A percentile compares a stretch with the other conserved stretches of the same genome.
These are phyloP conservation scores for Hepsetus odoe DNA, from an alignment of 2,113 vertebrate genomes.

Conservation along the genomic window DNA sequence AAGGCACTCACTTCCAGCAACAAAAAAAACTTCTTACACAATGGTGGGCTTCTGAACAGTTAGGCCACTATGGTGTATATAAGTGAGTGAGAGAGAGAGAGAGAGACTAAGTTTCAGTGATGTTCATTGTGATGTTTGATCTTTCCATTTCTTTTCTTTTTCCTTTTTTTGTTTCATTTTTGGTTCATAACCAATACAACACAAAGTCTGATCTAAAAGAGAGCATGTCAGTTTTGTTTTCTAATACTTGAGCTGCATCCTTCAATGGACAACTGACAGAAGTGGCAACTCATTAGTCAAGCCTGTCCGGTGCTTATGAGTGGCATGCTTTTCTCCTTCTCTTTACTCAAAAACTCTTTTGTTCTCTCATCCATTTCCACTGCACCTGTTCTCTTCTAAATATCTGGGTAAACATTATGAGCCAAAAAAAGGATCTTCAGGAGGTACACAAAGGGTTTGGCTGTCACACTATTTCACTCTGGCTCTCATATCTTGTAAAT, in stretches of 20 bases:
- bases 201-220: not conserved
- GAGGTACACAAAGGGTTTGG: not conserved
- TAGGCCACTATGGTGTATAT: not conserved
- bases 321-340: not conserved
- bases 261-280: constrained; percentile 20
- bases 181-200: not conserved
- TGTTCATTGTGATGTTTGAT: not conserved
- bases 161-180: not conserved
- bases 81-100: not conserved
- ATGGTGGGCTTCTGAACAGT: constrained; percentile 5
- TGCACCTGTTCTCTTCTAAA: constrained; percentile 16
- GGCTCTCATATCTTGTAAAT: not conserved
- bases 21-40: constrained; percentile 32
- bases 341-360: not conserved
- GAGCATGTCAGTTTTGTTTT: constrained; percentile 6
- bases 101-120: not conserved
- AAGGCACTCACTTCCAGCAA: constrained; percentile 33
- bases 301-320: constrained; percentile 15
- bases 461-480: not conserved
- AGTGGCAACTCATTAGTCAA: constrained; percentile 27
- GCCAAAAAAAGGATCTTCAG: constrained; percentile 4
- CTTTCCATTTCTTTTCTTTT: too few relatives aligned
- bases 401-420: not conserved
- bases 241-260: not conserved
- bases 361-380: not conserved